Conservation (phyloP, 2,113 vertebrate genomes). For the Ptychochromis oligacanthus region DNA sequence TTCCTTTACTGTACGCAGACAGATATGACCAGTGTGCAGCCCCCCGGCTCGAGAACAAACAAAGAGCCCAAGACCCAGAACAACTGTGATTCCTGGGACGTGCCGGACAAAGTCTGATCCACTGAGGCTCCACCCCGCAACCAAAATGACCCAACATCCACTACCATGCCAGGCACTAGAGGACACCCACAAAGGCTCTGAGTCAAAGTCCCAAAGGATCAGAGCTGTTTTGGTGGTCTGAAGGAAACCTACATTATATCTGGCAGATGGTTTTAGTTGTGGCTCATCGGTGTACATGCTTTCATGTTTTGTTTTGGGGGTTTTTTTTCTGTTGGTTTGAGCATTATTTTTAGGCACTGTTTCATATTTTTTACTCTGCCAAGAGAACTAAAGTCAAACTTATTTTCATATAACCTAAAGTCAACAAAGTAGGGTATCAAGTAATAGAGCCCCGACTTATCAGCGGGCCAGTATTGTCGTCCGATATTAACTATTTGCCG, state of each 20-base stretch:
- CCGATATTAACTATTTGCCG: background rate
- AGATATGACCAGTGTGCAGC: background rate
- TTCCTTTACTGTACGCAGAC: too few relatives aligned
- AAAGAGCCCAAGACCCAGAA: background rate
- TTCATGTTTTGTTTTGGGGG: too few relatives aligned
- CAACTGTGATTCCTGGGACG: too few relatives aligned
- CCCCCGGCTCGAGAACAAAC: background rate
- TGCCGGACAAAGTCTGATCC: background rate
- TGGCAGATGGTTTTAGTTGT: too few relatives aligned
- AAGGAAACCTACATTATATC: too few relatives aligned
- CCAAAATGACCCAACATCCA: background rate
- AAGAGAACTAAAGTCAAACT: too few relatives aligned
- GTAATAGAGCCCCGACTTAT: background rate
- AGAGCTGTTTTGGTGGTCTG: background rate
- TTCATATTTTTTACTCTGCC: too few relatives aligned
- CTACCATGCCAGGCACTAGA: background rate
- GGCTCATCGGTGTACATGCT: too few relatives aligned
- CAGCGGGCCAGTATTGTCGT: rapidly evolving
- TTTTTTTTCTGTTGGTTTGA: too few relatives aligned
- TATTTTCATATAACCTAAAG: background rate
- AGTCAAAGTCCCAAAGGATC: background rate
- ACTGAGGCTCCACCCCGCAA: background rate
- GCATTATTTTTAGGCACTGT: too few relatives aligned
- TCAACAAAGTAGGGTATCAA: background rate
- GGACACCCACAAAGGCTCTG: background rate